Evolutionary conservation across 2,888 invertebrate genomes (phyloP).

Genomic region (Melolontha melolontha): DNA sequence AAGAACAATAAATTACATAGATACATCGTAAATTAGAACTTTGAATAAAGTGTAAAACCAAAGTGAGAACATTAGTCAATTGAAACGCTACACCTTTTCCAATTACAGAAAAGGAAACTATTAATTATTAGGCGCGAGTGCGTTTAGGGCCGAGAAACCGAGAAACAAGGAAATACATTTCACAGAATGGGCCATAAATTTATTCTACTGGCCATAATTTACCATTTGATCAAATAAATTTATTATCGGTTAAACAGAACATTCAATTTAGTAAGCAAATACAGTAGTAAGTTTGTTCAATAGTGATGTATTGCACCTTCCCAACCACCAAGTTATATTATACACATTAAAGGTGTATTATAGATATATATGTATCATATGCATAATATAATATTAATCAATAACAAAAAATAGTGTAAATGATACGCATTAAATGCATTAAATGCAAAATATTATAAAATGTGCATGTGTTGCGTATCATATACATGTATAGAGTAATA

Average conservation of each 20-base stretch:
- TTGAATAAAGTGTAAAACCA: conserved; percentile 1
- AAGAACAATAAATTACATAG: background rate
- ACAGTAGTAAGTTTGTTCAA: conserved; percentile 60
- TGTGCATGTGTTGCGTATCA: background rate
- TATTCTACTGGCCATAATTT: conserved; percentile 42
- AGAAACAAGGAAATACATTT: conserved; percentile 34
- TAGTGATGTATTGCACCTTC: conserved; percentile 64
- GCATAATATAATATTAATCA: background rate
- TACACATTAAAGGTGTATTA: conserved; percentile 50
- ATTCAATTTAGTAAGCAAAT: conserved; percentile 54
- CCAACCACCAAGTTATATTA: conserved; percentile 64
- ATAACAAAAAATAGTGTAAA: background rate
- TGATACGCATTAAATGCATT: conserved; percentile 2
- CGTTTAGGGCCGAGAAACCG: conserved; percentile 4
- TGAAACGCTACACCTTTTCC: conserved; percentile 31
- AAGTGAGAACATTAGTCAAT: conserved; percentile 28
- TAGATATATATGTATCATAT: conserved; percentile 14
- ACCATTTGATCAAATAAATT: conserved; percentile 44
- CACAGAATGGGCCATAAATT: conserved; percentile 40
- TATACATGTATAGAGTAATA: conserved; percentile 1
- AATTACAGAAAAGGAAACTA: conserved; percentile 31
- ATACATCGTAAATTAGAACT: conserved; percentile 10
- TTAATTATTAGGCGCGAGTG: conserved; percentile 29
- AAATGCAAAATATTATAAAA: background rate
- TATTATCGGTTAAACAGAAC: conserved; percentile 45